phyloP scores from a whole-genome alignment of 2,888 invertebrate species.

The Calameuta pallipes region DNA sequence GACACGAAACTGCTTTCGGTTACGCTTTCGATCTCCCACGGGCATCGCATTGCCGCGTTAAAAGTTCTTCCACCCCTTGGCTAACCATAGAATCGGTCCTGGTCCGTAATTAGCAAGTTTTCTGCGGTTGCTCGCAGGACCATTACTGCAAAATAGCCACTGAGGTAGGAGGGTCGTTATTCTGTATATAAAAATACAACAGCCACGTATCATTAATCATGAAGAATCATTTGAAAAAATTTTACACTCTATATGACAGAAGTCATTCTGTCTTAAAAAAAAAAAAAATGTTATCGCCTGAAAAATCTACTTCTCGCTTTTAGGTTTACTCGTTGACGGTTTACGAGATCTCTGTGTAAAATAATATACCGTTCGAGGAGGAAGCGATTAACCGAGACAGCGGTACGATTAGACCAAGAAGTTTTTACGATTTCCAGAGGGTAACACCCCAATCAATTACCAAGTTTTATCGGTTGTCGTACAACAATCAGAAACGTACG shows the following conservation, averaged over 20 bases:
- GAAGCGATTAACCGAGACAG: neutral
- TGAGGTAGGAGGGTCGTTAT: neutral
- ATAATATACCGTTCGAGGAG: neutral
- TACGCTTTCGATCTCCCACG: slow-evolving; percentile 5
- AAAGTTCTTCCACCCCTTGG: slow-evolving; percentile 1
- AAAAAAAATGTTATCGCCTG: neutral
- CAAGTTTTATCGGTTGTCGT: neutral
- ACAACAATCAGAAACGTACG: neutral
- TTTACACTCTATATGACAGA: neutral
- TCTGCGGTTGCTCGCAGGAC: neutral
- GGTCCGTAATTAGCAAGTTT: slow-evolving; percentile 1
- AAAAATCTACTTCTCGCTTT: neutral
- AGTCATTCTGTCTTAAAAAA: neutral
- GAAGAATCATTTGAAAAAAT: neutral
- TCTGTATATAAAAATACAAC: neutral
- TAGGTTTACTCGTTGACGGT: neutral
- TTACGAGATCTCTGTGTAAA: neutral
- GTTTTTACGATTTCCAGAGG: neutral
- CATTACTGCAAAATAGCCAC: neutral
- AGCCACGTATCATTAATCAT: neutral
- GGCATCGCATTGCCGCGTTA: neutral
- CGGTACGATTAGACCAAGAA: neutral
- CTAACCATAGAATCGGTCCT: neutral
- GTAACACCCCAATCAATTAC: neutral
- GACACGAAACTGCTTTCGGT: slow-evolving; percentile 18